Percentiles rank a stretch among this genome's conserved stretches.
Evolutionary conservation across 2,797 vertebrate genomes (phyloP).

Genomic region (Ispidina lecontei): DNA sequence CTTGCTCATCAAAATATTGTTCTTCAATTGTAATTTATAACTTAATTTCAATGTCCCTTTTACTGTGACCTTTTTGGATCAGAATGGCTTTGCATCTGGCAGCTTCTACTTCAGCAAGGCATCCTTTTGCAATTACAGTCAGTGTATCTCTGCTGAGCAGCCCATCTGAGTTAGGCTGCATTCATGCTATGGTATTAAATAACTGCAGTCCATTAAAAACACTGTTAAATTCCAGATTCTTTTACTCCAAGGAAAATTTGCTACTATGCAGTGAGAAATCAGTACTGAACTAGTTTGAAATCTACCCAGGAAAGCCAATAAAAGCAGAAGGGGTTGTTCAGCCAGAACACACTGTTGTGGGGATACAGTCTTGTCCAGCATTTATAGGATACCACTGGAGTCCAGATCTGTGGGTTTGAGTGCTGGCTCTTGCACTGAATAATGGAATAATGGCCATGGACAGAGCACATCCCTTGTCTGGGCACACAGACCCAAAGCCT

Average conservation of each 20-base stretch:
- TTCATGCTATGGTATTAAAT: conserved; percentile 52
- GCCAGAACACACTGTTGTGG: accelerated
- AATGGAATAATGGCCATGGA: neutral
- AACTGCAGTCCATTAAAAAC: conserved; percentile 59
- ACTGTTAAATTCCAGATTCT: conserved; percentile 21
- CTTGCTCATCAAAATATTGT: conserved; percentile 84
- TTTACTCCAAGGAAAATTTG: conserved; percentile 1
- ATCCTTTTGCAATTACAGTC: conserved; percentile 71
- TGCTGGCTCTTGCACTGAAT: neutral
- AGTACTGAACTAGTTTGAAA: neutral
- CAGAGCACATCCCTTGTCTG: neutral
- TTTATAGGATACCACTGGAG: accelerated
- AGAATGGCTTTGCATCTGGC: conserved; percentile 73
- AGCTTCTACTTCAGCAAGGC: conserved; percentile 63
- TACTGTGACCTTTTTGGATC: conserved; percentile 78
- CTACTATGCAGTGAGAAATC: neutral
- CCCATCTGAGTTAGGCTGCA: conserved; percentile 25
- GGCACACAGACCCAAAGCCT: neutral
- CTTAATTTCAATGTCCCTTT: conserved; percentile 82
- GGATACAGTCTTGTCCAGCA: neutral
- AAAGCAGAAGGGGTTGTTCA: neutral
- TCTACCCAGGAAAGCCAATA: neutral
- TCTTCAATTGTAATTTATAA: conserved; percentile 86
- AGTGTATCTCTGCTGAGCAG: conserved; percentile 50
- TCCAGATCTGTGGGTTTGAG: too few species aligned